phyloP scores from a whole-genome alignment of 2,797 vertebrate species.

The Sparidentex hasta region DNA sequence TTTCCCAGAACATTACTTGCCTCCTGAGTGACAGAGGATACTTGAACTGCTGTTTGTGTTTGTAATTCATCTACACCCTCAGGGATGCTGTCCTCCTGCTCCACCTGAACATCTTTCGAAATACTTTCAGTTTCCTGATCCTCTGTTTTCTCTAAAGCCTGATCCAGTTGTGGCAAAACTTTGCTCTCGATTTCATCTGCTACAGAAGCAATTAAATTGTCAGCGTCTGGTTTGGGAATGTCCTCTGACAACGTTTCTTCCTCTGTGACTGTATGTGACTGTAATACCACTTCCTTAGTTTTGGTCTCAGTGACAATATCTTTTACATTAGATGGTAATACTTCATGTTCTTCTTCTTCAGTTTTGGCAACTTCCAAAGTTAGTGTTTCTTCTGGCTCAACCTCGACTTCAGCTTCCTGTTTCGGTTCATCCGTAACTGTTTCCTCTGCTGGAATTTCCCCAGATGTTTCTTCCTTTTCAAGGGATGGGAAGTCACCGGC shows the following conservation, averaged over 20 bases:
- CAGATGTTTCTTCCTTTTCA: conserved; percentile 34
- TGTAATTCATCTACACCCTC: conserved; percentile 51
- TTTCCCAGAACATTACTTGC: conserved; percentile 33
- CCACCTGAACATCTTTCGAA: conserved; percentile 7
- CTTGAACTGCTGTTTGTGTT: conserved; percentile 49
- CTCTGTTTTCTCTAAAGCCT: conserved; percentile 25
- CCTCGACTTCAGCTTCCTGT: background rate
- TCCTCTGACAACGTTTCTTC: conserved; percentile 21
- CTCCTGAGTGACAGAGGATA: conserved; percentile 40
- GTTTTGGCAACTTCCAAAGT: background rate
- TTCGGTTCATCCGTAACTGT: conserved; percentile 40
- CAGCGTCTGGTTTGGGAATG: conserved; percentile 18
- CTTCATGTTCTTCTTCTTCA: conserved; percentile 31
- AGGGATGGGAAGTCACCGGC: background rate
- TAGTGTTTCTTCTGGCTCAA: background rate
- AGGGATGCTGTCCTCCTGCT: conserved; percentile 25
- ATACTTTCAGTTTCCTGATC: conserved; percentile 10
- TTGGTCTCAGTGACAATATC: conserved; percentile 17
- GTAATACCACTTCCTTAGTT: conserved; percentile 23
- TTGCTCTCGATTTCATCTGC: conserved; percentile 40
- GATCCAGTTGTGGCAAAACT: conserved; percentile 11
- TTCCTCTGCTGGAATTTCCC: conserved; percentile 12
- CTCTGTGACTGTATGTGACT: conserved; percentile 23
- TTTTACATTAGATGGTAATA: conserved; percentile 10
- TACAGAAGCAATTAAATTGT: conserved; percentile 5